Evolutionary conservation across 2,113 vertebrate species (phyloP), one percentile per base, ranked within the genome.

Genomic region (Sturnira hondurensis): DNA sequence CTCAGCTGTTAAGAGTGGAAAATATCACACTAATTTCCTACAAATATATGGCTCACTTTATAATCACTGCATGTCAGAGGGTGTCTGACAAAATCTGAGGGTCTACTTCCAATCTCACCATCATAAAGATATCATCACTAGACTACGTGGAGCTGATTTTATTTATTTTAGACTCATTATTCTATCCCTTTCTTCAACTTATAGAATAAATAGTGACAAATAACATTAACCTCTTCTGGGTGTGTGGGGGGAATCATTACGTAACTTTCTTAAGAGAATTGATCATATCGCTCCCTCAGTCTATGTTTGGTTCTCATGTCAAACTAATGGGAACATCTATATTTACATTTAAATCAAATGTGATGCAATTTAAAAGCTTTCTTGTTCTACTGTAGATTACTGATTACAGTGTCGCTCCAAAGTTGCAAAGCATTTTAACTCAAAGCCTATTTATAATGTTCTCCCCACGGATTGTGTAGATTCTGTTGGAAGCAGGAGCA

Each of bases 131-230:
- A 52, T 86, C 86, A 73, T 16, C 7, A 68, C 73, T 16, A 56
- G 52, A 65, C 36, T 89, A 96, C 19, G 45, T 0, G 38, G 6
- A 86, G 84, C 19, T 36, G 41, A 93, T 41, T 92, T 20, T 24
- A 83, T 93, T 94, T 83, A 33, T 70, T 97, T 94, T 86, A 89
- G 96, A 73, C 63, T 50, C 36, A 56, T 81, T 96, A 82, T 56
- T 94, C 56, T 68, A 63, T 19, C 24, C 36, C n/a, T 92, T 94
- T 86, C 91, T 93, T 96, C 61, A 83, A 65, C 19, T 74, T 68
- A 78, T 10, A n/a, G 38, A 22, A 78, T 65, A 86, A 91, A 91
- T 5, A 61, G 19, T 36, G 73, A 91, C 38, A 90, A 77, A 58
- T 47, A 78, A 45, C 15, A 76, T 38, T 52, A 71, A 89, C 10